Evolutionary conservation across 1,140 invertebrate species (phyloP).

Genomic region (Charaxes varanes): DNA sequence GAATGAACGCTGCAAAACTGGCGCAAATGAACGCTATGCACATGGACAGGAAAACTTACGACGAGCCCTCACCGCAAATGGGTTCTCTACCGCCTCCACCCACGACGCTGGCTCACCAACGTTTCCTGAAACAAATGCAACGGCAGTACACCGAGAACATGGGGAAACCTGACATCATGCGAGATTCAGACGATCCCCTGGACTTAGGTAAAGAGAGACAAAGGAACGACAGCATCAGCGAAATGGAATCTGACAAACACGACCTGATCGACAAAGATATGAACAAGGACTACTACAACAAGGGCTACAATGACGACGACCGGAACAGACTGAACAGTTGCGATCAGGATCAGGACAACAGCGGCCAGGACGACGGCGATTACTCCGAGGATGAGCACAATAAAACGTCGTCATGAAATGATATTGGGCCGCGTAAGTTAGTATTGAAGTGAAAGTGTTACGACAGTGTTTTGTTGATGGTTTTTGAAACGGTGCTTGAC

Average conservation of each 20-base stretch:
- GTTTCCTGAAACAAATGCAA: conserved; percentile 77
- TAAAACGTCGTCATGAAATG: conserved; percentile 58
- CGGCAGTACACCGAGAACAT: conserved; percentile 68
- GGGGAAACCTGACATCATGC: conserved; percentile 59
- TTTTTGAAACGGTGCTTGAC: conserved; percentile 63
- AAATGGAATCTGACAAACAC: conserved; percentile 39
- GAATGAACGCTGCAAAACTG: conserved; percentile 80
- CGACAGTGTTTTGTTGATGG: conserved; percentile 54
- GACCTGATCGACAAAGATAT: conserved; percentile 49
- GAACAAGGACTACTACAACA: conserved; percentile 55
- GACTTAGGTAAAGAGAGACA: conserved; percentile 67
- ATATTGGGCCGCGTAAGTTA: conserved; percentile 15
- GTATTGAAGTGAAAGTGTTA: conserved; percentile 29
- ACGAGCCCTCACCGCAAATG: conserved; percentile 65
- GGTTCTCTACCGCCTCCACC: conserved; percentile 64
- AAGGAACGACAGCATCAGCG: conserved; percentile 46
- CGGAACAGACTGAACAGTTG: conserved; percentile 43
- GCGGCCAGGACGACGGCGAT: conserved; percentile 59
- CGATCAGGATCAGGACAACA: conserved; percentile 53
- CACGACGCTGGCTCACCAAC: conserved; percentile 70
- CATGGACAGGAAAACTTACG: conserved; percentile 73
- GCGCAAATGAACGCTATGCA: conserved; percentile 82
- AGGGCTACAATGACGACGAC: conserved; percentile 49
- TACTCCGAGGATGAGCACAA: conserved; percentile 68
- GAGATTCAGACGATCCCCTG: conserved; percentile 60